phyloP scores from a whole-genome alignment of 2,888 invertebrate species.

The Gasteruption jaculator region DNA sequence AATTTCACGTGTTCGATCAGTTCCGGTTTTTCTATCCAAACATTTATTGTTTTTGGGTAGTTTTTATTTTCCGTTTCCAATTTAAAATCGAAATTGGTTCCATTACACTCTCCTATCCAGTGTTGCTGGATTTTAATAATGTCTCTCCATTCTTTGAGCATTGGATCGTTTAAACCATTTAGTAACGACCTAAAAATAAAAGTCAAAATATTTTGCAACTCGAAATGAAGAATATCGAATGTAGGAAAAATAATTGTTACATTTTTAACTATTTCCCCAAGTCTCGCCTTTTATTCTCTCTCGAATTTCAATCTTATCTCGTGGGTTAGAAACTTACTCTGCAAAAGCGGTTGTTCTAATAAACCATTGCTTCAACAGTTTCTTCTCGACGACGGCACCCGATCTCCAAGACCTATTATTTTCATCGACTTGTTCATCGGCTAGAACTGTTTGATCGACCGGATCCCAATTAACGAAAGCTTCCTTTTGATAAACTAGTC shows the following conservation, averaged over 20 bases:
- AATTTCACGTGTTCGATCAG: slow-evolving; percentile 68
- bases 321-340: slow-evolving; percentile 58
- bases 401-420: slow-evolving; percentile 93
- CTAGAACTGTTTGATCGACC: slow-evolving; percentile 92
- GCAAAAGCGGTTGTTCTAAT: slow-evolving; percentile 83
- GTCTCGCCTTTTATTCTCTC: too few species aligned
- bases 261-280: too few species aligned
- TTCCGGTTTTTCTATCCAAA: slow-evolving; percentile 77
- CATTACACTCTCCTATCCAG: slow-evolving; percentile 87
- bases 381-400: slow-evolving; percentile 89
- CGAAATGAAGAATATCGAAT: slow-evolving; percentile 4
- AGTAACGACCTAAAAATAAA: slow-evolving; percentile 46
- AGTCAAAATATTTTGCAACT: not conserved
- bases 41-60: slow-evolving; percentile 50
- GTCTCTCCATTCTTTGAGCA: slow-evolving; percentile 76
- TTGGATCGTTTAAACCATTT: slow-evolving; percentile 67
- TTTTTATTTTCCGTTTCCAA: slow-evolving; percentile 45
- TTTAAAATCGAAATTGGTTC: slow-evolving; percentile 67
- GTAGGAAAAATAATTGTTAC: not conserved
- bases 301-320: too few species aligned
- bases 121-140: slow-evolving; percentile 79
- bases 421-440: slow-evolving; percentile 95
- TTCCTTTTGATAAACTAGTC: slow-evolving; percentile 82
- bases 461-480: slow-evolving; percentile 98
- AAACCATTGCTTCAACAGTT: slow-evolving; percentile 90